Percentiles rank a stretch among this genome's conserved stretches.
These are phyloP conservation scores for Leuciscus idus DNA, from an alignment of 2,113 vertebrate genomes.

Conservation along the genomic window DNA sequence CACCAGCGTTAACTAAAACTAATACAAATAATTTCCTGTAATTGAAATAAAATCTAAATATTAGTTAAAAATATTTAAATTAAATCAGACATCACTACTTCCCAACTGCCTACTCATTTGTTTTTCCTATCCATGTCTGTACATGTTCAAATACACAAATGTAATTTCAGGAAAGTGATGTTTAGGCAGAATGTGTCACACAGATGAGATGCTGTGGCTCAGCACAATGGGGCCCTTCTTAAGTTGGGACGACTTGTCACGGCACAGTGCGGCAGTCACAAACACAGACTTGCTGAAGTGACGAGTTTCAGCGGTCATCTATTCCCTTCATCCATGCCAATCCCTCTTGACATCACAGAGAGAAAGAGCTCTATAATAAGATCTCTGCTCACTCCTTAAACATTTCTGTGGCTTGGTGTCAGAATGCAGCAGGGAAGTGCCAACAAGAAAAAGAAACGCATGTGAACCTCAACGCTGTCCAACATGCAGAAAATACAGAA, in stretches of 20 bases:
- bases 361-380: not conserved
- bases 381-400: not conserved
- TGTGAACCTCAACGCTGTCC: not conserved
- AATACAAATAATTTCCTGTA: not conserved
- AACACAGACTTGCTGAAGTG: conserved; percentile 27
- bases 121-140: not conserved
- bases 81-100: not conserved
- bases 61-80: not conserved
- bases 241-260: conserved; percentile 36
- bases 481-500: not conserved
- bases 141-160: not conserved
- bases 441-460: not conserved
- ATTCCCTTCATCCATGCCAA: not conserved
- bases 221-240: conserved; percentile 48
- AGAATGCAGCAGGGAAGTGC: not conserved
- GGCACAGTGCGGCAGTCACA: conserved; percentile 15
- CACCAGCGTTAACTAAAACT: not conserved
- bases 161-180: conserved; percentile 13
- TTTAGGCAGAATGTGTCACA: conserved; percentile 44
- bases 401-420: not conserved
- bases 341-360: conserved; percentile 8
- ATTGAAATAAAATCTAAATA: not conserved
- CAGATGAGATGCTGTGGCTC: conserved; percentile 42
- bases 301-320: conserved; percentile 7
- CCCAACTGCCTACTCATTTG: not conserved